Base-by-base conservation (phyloP, 2,888 invertebrate genomes). In the Macaria notata region DNA sequence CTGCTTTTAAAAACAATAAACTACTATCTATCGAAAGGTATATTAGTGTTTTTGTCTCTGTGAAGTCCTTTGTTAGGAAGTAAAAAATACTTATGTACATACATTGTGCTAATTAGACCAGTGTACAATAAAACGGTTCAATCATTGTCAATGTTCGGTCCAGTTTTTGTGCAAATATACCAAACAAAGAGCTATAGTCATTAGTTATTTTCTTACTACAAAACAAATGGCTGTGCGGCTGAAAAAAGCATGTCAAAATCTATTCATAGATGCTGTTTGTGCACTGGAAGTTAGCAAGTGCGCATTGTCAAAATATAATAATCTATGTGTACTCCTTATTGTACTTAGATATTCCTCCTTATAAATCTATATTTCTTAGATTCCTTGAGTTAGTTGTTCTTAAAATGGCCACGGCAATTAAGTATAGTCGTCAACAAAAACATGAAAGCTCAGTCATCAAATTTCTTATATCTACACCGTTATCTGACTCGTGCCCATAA, bases 91-190 rank as follows among this genome's bases (percentile, higher is more conserved):
- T n/a, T n/a, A n/a, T n/a, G n/a, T 19, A 31, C 36, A 47, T 31
- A 4, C 30, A 31, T 51, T 49, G 44, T 39, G 49, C 44, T 48
- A 44, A 62, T 39, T 44, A 50, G 60, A 54, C 54, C 49, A 54
- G 31, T 42, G 8, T 38, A 38, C 46, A 59, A 54, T 57, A 61
- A 62, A 60, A 63, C 56, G 56, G 56, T 49, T 55, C 54, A 44
- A 49, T 62, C 56, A 66, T 64, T 67, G 65, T 67, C 63, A 60
- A 60, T 61, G 62, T 59, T 54, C 64, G 56, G 56, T 61, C 63
- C 56, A 59, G 62, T 73, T 72, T 71, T 72, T 73, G 70, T 72
- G 61, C 67, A 70, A 71, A 72, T 71, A 64, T 64, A 63, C 60
- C 53, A 51, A 57, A 67, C 67, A 64, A 65, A 66, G 58, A 52